Evolutionary conservation across 2,888 invertebrate genomes (phyloP), one percentile per base, ranked within the genome.

Genomic region (Pachycephus smyrnensis): DNA sequence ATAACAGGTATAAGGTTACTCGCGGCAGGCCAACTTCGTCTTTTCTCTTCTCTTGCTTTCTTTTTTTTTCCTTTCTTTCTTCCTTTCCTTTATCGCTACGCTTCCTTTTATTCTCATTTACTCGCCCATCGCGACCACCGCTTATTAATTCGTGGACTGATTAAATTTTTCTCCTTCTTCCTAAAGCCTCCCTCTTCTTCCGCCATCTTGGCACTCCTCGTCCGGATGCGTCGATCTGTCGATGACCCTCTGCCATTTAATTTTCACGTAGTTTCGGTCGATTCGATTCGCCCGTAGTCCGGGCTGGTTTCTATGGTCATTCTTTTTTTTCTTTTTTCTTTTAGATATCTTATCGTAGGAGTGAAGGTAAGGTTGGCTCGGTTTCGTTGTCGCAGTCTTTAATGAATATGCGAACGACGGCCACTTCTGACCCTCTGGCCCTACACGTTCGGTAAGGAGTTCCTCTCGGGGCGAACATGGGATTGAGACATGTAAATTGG

Each of bases 401-500:
- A 87, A 88, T 87, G 89, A 88, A 86, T 89, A 87, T 87, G 87
- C 87, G 86, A 87, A 81, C 79, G 75, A 75, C 76, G 78, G 33
- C 55, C 73, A 74, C 73, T 79, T 33, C 55, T 79, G 79, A 76
- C 79, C 79, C 76, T 68, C 40, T 75, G 77, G 77, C 77, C 73
- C 75, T 76, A 78, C 80, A 79, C 80, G 83, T 78, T 76, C 55
- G 74, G 74, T 74, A 74, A 35, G 74, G 31, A 36, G 74, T 32
- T 35, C 74, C 74, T 74, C 68, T 32, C 80, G 75, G 80, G 80
- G 82, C 86, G 82, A 88, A 86, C 88, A 88, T 87, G 87, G 88
- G 87, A 90, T 91, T 91, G 90, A 90, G 90, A 91, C 91, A 90
- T 90, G 91, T 91, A 91, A 91, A 91, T 90, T 90, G 89, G 89